A percentile compares a stretch with the other conserved stretches of the same genome.
These are phyloP conservation scores for Parnassius smintheus DNA, from an alignment of 2,888 invertebrate species.

Conservation along the genomic window DNA sequence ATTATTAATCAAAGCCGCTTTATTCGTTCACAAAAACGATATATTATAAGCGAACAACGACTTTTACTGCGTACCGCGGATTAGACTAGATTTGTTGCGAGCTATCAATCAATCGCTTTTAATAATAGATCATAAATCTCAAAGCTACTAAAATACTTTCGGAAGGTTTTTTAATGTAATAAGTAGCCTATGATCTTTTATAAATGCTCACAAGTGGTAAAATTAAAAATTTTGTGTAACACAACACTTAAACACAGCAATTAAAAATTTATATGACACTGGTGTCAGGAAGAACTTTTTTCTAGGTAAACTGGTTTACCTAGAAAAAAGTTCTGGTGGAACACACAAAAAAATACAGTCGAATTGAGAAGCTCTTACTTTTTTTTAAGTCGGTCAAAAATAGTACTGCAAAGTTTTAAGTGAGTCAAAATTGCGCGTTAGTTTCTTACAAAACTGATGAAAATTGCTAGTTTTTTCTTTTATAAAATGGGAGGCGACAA, in stretches of 20 bases:
- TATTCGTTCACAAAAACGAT: not conserved
- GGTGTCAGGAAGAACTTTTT: too few species aligned
- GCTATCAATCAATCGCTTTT: constrained; percentile 48
- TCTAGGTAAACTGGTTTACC: too few species aligned
- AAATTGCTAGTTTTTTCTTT: not conserved
- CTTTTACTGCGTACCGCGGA: constrained; percentile 33
- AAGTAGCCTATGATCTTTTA: not conserved
- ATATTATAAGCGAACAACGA: constrained; percentile 25
- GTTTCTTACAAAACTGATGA: not conserved
- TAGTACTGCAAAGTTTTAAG: constrained; percentile 46
- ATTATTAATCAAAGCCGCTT: not conserved
- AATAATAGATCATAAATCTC: constrained; percentile 37
- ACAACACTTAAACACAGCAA: too few species aligned
- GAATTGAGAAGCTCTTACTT: too few species aligned
- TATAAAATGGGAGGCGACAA: too few species aligned
- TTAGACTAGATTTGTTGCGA: constrained; percentile 27
- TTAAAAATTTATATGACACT: too few species aligned
- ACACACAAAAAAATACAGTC: too few species aligned
- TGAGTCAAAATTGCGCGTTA: constrained; percentile 25
- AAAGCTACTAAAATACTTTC: constrained; percentile 39
- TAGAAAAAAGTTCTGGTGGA: too few species aligned
- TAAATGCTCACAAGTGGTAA: not conserved
- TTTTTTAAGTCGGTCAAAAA: too few species aligned
- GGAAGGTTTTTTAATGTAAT: constrained; percentile 35
- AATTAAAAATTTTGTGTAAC: too few species aligned